Evolutionary conservation across 2,797 vertebrate species (phyloP).

Genomic region (Semotilus atromaculatus): DNA sequence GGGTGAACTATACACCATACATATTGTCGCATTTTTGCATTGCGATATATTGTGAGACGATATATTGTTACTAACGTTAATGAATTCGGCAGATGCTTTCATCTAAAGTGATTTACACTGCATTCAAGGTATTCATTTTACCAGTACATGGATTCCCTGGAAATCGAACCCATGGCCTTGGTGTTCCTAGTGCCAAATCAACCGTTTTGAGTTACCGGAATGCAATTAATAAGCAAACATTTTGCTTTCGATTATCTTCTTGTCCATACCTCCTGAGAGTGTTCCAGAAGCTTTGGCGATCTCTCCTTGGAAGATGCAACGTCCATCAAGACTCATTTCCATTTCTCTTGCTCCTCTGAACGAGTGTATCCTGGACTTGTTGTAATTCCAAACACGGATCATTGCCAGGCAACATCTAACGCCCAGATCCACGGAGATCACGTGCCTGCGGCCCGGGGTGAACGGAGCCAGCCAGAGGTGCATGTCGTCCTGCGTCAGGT

Average conservation of each 20-base stretch:
- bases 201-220: not conserved
- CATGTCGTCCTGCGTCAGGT: conserved; percentile 97
- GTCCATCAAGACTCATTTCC: conserved; percentile 85
- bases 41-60: too few species aligned
- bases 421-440: conserved; percentile 86
- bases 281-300: conserved; percentile 96
- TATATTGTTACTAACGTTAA: too few species aligned
- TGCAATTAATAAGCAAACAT: not conserved
- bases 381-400: conserved; percentile 98
- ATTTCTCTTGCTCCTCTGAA: conserved; percentile 92
- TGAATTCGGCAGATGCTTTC: too few species aligned
- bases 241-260: not conserved
- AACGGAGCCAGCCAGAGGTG: conserved; percentile 97
- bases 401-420: conserved; percentile 86
- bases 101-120: too few species aligned
- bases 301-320: conserved; percentile 92
- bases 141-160: not conserved
- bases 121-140: not conserved
- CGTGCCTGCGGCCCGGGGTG: conserved; percentile 84
- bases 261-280: conserved; percentile 87
- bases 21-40: too few species aligned
- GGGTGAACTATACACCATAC: too few species aligned
- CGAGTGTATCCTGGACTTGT: conserved; percentile 97
- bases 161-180: not conserved
- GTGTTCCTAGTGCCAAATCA: not conserved